A percentile compares a stretch with the other conserved stretches of the same genome.
Evolutionary conservation across 2,797 vertebrate species (phyloP).

Genomic region (Myotis pilosus): DNA sequence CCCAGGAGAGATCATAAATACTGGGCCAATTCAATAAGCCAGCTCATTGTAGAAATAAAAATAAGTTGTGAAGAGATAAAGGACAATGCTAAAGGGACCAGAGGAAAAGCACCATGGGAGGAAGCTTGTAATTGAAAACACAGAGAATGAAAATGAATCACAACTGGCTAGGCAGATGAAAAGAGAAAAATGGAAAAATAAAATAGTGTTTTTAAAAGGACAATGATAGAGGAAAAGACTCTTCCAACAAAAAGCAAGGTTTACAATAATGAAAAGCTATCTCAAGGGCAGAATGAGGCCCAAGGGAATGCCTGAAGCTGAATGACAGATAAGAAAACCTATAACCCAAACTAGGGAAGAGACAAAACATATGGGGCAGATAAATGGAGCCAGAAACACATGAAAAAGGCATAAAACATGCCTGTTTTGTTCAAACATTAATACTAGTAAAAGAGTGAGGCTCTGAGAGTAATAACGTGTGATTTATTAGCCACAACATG

Average conservation of each 20-base stretch:
- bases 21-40: not conserved
- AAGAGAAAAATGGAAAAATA: slow-evolving; percentile 37
- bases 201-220: not conserved
- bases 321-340: slow-evolving; percentile 63
- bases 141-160: slow-evolving; percentile 5
- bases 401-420: slow-evolving; percentile 35
- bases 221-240: not conserved
- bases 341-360: slow-evolving; percentile 51
- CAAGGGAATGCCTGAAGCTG: not conserved
- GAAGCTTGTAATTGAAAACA: slow-evolving; percentile 44
- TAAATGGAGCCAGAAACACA: slow-evolving; percentile 69
- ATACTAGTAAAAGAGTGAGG: not conserved
- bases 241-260: slow-evolving; percentile 18
- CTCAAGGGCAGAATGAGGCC: not conserved
- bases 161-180: not conserved
- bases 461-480: slow-evolving; percentile 29
- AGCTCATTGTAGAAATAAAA: slow-evolving; percentile 23
- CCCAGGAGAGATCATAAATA: not conserved
- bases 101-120: not conserved
- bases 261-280: not conserved
- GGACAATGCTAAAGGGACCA: not conserved
- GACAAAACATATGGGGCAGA: slow-evolving; percentile 57
- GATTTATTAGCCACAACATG: slow-evolving; percentile 47
- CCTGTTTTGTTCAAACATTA: slow-evolving; percentile 58
- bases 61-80: not conserved